Evolutionary conservation across 1,140 invertebrate genomes (phyloP).

Genomic region (Drosophila saltans): DNA sequence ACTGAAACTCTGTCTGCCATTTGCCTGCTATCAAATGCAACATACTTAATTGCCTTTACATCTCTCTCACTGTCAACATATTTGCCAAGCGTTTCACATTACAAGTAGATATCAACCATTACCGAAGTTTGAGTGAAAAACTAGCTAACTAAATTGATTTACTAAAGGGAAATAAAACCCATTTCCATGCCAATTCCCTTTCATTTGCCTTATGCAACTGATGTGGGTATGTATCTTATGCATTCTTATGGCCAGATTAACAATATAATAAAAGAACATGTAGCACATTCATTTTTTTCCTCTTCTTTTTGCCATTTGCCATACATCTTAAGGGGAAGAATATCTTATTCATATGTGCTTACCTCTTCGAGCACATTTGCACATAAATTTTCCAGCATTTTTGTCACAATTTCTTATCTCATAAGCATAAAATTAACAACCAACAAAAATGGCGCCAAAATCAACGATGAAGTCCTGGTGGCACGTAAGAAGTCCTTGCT

Average conservation of each 20-base stretch:
- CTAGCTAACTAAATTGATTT: background rate
- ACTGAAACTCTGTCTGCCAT: too few relatives aligned
- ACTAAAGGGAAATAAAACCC: background rate
- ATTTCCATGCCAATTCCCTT: too few relatives aligned
- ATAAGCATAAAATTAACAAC: slow-evolving; percentile 79
- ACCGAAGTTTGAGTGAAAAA: too few relatives aligned
- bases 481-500: slow-evolving; percentile 19
- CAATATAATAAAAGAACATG: slow-evolving; percentile 30
- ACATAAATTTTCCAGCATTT: slow-evolving; percentile 71
- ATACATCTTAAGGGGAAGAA: slow-evolving; percentile 41
- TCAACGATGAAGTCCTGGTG: slow-evolving; percentile 45
- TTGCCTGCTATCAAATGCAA: too few relatives aligned
- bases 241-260: slow-evolving; percentile 17
- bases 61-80: too few relatives aligned
- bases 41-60: too few relatives aligned
- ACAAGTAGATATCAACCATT: too few relatives aligned
- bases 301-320: background rate
- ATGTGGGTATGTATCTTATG: background rate
- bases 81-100: too few relatives aligned
- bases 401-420: slow-evolving; percentile 77
- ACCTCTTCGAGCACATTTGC: slow-evolving; percentile 52
- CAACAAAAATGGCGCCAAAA: slow-evolving; percentile 74
- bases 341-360: slow-evolving; percentile 60
- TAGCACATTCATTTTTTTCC: slow-evolving; percentile 3
- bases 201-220: too few relatives aligned